These are phyloP conservation scores for Acanthococcus lagerstroemiae DNA, from an alignment of 2,888 invertebrate genomes.

Conservation along the genomic window DNA sequence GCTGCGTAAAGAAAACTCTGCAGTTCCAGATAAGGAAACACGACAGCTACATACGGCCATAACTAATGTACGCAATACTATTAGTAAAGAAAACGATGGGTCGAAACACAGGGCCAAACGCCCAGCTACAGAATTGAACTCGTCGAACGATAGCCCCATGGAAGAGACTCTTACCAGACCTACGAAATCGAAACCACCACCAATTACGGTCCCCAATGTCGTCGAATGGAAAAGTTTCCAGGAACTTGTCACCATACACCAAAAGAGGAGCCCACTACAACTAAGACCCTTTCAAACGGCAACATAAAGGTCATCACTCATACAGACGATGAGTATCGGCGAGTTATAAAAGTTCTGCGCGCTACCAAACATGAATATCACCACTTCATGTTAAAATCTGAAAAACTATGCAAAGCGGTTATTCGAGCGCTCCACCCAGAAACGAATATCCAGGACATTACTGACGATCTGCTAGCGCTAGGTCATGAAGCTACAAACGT, in stretches of 20 bases:
- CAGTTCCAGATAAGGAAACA: neutral
- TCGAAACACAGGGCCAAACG: neutral
- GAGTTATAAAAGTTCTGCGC: neutral
- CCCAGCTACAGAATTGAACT: neutral
- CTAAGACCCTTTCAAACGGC: neutral
- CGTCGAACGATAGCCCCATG: neutral
- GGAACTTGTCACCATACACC: neutral
- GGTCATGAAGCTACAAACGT: constrained; percentile 1
- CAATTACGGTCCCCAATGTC: neutral
- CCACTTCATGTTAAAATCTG: neutral
- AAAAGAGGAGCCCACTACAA: neutral
- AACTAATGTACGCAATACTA: neutral
- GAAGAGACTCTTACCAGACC: neutral
- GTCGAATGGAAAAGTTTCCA: neutral
- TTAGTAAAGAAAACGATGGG: neutral
- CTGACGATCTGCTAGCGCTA: neutral
- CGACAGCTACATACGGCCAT: neutral
- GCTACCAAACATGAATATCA: neutral
- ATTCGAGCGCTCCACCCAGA: neutral
- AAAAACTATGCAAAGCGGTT: neutral
- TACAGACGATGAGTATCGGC: neutral
- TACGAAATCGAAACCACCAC: neutral
- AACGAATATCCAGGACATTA: neutral
- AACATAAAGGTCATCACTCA: neutral
- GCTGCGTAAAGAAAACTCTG: neutral